A percentile compares a stretch with the other conserved stretches of the same genome.
Conservation (phyloP, 1,140 invertebrate genomes). For the Hetaerina americana region DNA sequence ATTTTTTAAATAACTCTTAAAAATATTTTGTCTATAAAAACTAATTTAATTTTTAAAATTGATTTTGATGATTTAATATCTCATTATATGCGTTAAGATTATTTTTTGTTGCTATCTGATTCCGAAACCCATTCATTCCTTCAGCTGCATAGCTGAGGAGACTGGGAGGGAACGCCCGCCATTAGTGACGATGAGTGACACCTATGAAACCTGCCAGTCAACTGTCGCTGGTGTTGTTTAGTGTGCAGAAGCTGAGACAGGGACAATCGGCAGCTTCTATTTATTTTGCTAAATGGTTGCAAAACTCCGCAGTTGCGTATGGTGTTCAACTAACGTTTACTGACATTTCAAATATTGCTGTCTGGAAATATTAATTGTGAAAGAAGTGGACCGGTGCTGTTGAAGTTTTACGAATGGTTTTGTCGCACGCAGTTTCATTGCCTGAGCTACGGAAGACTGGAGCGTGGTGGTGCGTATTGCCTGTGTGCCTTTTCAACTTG, state of each 20-base stretch:
- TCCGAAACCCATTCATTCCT: neutral
- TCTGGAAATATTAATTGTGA: neutral
- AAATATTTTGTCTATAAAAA: too few species aligned
- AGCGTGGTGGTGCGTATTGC: neutral
- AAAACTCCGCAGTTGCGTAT: too few species aligned
- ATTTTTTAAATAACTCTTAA: too few species aligned
- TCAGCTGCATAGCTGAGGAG: constrained; percentile 6
- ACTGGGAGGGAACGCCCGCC: constrained; percentile 14
- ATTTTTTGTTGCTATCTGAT: neutral
- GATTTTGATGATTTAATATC: too few species aligned
- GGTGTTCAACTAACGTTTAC: too few species aligned
- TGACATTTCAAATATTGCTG: too few species aligned
- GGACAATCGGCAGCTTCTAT: too few species aligned
- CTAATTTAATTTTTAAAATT: too few species aligned
- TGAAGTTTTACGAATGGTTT: neutral
- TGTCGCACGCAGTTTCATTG: neutral
- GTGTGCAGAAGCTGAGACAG: constrained; percentile 1
- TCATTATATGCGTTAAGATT: neutral
- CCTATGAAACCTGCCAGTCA: constrained; percentile 14
- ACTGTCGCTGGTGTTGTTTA: constrained; percentile 13
- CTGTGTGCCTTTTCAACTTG: neutral
- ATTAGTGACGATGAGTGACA: constrained; percentile 16
- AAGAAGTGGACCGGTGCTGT: neutral
- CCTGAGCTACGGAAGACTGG: neutral
- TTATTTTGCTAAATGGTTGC: too few species aligned